Base-by-base conservation (phyloP, 2,888 invertebrate genomes). In the Callinectes sapidus region DNA sequence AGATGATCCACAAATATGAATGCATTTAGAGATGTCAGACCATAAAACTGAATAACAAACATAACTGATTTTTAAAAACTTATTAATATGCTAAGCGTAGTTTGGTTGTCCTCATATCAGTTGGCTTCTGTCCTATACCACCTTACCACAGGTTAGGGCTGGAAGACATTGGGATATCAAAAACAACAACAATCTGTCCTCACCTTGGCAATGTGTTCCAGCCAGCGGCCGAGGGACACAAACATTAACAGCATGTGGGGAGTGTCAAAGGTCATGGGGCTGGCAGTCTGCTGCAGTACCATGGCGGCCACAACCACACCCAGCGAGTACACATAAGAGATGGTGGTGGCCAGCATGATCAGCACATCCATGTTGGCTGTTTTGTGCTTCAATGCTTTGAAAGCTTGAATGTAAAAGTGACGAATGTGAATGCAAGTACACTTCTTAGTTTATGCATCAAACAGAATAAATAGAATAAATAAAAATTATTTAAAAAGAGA, bases 351-450 rank as follows among this genome's bases (percentile, higher is more conserved):
- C 97, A 99, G 97, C 81, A 99, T 98, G 95, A 99, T 99, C n/a
- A 99, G 96, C 0, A 99, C 99, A 95, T 99, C 99, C 99, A 99
- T 99, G 95, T 99, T 99, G 23, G 99, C 98, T 0, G 98, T 97
- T 16, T 97, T 97, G 95, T 99, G 99, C 93, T 97, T 97, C 0
- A 99, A 95, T 0, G 99, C 99, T 95, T 94, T 94, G 71, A 91
- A 92, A 2, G 95, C 95, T 86, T 99, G 99, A 88, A 98, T 97
- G 96, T 99, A 99, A 96, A 99, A 99, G 95, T 99, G 98, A 96
- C 98, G 71, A 71, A 28, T 71, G 71, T 16, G 61, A 23, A 61
- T 23, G 23, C 61, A 61, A 48, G 48, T 48, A 48, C 48, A 48
- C 10, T 48, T 48, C 39, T 48, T 48, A 8, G 48, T 48, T 48